Percentiles rank a stretch among this genome's conserved stretches.
These are phyloP conservation scores for Sclerodermus sp. DNA, from an alignment of 2,888 invertebrate species.

Conservation along the genomic window DNA sequence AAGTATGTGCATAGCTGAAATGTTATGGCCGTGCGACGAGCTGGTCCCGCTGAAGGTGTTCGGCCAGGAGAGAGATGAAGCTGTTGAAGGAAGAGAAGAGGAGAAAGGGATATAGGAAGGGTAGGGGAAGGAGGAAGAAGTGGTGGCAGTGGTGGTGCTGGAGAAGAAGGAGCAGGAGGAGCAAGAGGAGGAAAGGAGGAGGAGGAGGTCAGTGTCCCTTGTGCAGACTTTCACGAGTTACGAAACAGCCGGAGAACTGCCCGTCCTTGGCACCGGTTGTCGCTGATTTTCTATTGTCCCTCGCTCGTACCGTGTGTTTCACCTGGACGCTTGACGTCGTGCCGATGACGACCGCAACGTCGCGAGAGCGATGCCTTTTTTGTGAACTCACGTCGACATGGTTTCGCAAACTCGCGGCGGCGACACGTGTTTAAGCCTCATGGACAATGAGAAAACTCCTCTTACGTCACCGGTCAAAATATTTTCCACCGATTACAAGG, in stretches of 20 bases:
- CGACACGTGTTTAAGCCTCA: too few relatives aligned
- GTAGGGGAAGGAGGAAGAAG: conserved; percentile 20
- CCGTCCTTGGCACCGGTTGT: conserved; percentile 58
- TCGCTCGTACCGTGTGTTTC: conserved; percentile 26
- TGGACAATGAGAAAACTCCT: too few relatives aligned
- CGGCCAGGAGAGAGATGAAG: too few relatives aligned
- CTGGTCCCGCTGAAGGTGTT: too few relatives aligned
- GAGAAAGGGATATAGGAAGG: too few relatives aligned
- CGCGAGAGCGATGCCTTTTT: neutral
- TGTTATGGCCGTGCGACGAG: conserved; percentile 1
- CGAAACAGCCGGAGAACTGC: conserved; percentile 54
- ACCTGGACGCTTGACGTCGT: conserved; percentile 24
- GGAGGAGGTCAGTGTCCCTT: conserved; percentile 57
- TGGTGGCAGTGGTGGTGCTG: conserved; percentile 11
- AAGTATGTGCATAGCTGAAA: conserved; percentile 12
- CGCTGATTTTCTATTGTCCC: conserved; percentile 55
- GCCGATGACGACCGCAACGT: neutral
- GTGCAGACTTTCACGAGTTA: conserved; percentile 58
- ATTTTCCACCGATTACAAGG: too few relatives aligned
- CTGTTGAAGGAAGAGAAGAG: too few relatives aligned
- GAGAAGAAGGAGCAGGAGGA: conserved; percentile 21
- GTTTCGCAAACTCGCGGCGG: neutral
- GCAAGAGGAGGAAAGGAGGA: conserved; percentile 30
- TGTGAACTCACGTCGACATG: neutral
- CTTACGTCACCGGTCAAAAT: too few relatives aligned